Evolutionary conservation across 2,888 invertebrate species (phyloP).

Genomic region (Hartigia nigra): DNA sequence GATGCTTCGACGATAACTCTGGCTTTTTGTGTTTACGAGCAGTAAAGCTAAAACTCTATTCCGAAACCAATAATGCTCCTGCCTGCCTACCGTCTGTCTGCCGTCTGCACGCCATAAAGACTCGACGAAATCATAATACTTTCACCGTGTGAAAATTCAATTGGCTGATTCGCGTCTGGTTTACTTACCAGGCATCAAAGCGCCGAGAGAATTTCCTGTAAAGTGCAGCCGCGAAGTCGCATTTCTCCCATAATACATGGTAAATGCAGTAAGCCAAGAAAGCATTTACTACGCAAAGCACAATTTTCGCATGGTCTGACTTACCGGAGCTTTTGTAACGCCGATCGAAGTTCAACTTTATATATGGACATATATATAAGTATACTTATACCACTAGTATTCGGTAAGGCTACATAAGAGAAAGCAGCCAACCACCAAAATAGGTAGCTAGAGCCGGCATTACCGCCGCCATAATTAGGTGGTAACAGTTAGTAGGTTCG

Average conservation of each 20-base stretch:
- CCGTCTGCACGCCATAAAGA: conserved; percentile 36
- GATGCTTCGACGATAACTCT: not conserved
- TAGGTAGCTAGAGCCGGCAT: conserved; percentile 29
- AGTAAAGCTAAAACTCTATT: conserved; percentile 39
- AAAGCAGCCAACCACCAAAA: conserved; percentile 27
- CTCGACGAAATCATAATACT: conserved; percentile 3
- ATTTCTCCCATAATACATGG: not conserved
- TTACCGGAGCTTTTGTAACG: not conserved
- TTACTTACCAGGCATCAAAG: not conserved
- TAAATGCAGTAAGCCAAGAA: not conserved
- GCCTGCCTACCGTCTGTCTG: conserved; percentile 32
- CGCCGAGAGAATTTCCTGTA: not conserved
- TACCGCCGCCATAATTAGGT: conserved; percentile 44
- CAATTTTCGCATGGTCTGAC: not conserved
- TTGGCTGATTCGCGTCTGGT: not conserved
- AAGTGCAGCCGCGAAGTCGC: not conserved
- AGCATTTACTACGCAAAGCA: too few relatives aligned
- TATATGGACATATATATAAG: not conserved
- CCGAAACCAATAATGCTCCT: conserved; percentile 43
- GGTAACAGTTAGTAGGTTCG: conserved; percentile 46
- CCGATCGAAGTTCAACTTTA: not conserved
- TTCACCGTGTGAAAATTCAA: conserved; percentile 1
- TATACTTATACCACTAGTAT: not conserved
- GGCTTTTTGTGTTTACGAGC: conserved; percentile 39
- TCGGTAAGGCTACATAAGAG: not conserved